Evolutionary conservation across 1,140 invertebrate genomes (phyloP).

Genomic region (Geopemphigus sp.): DNA sequence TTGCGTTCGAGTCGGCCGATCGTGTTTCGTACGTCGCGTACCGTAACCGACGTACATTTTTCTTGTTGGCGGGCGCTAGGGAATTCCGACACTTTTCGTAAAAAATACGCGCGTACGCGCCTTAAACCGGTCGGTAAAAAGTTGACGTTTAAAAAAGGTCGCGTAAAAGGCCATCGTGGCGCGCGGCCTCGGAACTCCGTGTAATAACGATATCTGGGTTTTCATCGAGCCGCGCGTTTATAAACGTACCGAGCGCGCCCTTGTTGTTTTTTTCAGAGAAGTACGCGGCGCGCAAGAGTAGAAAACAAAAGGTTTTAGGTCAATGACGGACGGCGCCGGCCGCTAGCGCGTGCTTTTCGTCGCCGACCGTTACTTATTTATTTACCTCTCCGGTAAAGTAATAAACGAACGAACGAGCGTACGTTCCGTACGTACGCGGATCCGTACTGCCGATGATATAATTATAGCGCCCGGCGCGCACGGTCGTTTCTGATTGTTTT

Average conservation of each 20-base stretch:
- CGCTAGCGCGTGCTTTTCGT: too few relatives aligned
- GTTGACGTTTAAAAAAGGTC: background rate
- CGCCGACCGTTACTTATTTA: too few relatives aligned
- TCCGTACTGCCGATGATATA: background rate
- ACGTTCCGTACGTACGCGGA: too few relatives aligned
- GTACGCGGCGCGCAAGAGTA: background rate
- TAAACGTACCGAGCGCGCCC: conserved; percentile 20
- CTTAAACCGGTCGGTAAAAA: background rate
- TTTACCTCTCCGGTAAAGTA: too few relatives aligned
- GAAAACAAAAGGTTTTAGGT: conserved; percentile 42
- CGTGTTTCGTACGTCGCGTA: too few relatives aligned
- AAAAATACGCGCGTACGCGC: too few relatives aligned
- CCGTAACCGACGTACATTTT: too few relatives aligned
- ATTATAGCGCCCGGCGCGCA: background rate
- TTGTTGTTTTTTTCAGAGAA: conserved; percentile 27
- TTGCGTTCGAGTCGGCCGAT: too few relatives aligned
- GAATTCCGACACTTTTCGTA: too few relatives aligned
- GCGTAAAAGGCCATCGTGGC: background rate
- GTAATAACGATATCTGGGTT: conserved; percentile 11
- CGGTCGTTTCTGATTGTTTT: conserved; percentile 27
- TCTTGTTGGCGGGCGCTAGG: too few relatives aligned
- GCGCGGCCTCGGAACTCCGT: background rate
- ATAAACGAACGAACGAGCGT: too few relatives aligned
- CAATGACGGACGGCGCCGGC: conserved; percentile 22
- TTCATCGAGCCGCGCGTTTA: background rate